These are phyloP conservation scores for Amiota communis DNA, from an alignment of 2,888 invertebrate species.

Conservation along the genomic window DNA sequence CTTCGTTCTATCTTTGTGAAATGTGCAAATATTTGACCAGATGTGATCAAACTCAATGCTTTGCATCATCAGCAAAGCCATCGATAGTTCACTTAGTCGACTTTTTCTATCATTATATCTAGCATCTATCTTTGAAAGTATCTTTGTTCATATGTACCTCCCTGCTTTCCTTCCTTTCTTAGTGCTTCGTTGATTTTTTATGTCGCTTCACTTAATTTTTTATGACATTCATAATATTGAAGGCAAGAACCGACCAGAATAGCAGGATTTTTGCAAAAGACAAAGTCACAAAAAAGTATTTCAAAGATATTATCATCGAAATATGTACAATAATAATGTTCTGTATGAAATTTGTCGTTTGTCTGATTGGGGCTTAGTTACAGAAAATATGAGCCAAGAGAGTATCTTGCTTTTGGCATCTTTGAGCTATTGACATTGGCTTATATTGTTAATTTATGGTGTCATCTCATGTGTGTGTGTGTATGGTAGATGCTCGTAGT, in stretches of 20 bases:
- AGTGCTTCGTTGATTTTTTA: conserved; percentile 37
- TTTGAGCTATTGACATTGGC: conserved; percentile 55
- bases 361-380: conserved; percentile 45
- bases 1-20: conserved; percentile 33
- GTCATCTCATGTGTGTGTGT: conserved; percentile 32
- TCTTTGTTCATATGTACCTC: neutral
- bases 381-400: conserved; percentile 57
- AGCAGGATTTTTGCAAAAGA: neutral
- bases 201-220: conserved; percentile 64
- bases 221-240: conserved; percentile 57
- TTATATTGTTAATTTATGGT: conserved; percentile 61
- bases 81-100: neutral
- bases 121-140: neutral
- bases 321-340: neutral
- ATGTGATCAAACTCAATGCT: conserved; percentile 49
- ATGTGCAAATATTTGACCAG: conserved; percentile 67
- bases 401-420: conserved; percentile 40
- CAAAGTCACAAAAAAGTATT: conserved; percentile 7
- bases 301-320: neutral
- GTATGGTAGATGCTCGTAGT: too few relatives aligned
- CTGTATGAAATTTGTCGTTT: conserved; percentile 13
- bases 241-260: conserved; percentile 59
- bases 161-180: too few relatives aligned
- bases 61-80: conserved; percentile 27
- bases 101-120: neutral